Base-by-base conservation (phyloP, 2,888 invertebrate genomes). In the Synergus japonicus region DNA sequence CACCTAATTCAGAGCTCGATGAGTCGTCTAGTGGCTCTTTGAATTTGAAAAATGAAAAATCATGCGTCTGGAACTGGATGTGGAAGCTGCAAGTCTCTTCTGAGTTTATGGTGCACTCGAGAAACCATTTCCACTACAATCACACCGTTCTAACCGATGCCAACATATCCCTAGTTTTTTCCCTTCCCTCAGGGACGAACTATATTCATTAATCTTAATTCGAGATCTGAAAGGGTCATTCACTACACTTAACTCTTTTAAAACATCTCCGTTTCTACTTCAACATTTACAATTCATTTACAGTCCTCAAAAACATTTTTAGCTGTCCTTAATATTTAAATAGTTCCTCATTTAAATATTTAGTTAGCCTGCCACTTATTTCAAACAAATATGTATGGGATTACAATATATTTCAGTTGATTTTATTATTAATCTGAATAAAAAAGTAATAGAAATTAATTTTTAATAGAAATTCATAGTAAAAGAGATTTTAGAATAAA, bases 21-120 rank as follows among this genome's bases (percentile, higher is more conserved):
- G 66, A 78, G 82, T 87, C 85, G 82, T 87, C 85, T 86, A 87
- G 87, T 88, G 87, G 85, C 86, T 85, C 86, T 87, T 84, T 81
- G 84, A 80, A 86, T 86, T 83, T 84, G 85, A 86, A 86, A 85
- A 87, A 84, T 84, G 85, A 86, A 86, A 85, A 87, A 84, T 84
- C 82, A 81, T 80, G 67, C 77, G 54, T 73, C 73, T 73, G 73
- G 73, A 73, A 73, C 54, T 73, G 69, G 49, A 73, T 73, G 37
- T 73, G 69, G 69, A 73, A 73, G 73, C 73, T 73, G 73, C 73
- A 73, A 73, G n/a, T 73, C 54, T 49, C 73, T 58, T 73, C 49
- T 73, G 13, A 49, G n/a, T 73, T 73, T 49, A 73, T 73, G 73
- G 49, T 73, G 73, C 73, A 73, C 73, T 73, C 54, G 54, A 73